Percentiles rank a stretch among this genome's conserved stretches.
phyloP scores from a whole-genome alignment of 2,797 vertebrate species.

The Enteromius paludinosus region DNA sequence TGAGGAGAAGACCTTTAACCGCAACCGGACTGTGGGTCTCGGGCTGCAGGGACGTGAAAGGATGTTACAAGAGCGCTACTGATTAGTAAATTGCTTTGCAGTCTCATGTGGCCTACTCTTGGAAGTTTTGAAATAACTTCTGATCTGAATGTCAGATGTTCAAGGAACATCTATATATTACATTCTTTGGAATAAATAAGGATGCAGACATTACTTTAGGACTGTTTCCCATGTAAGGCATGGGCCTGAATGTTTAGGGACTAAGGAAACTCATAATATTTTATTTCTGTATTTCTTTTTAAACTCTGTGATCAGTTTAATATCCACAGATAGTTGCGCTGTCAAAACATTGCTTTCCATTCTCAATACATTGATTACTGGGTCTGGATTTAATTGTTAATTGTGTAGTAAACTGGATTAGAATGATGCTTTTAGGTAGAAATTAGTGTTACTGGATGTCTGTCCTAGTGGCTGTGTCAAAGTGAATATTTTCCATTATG shows the following conservation, averaged over 20 bases:
- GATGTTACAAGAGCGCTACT: constrained; percentile 5
- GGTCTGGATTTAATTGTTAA: background rate
- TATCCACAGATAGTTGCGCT: background rate
- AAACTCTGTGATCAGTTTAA: background rate
- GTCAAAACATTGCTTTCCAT: background rate
- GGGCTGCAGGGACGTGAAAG: constrained; percentile 24
- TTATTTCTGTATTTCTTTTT: no score
- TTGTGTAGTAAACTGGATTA: background rate
- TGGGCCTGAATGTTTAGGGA: background rate
- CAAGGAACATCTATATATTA: background rate
- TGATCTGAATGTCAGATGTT: constrained; percentile 38
- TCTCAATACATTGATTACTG: background rate
- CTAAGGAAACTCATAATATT: background rate
- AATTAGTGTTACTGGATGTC: background rate
- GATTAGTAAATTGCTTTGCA: constrained; percentile 31
- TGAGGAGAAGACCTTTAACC: constrained; percentile 38
- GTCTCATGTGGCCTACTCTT: constrained; percentile 37
- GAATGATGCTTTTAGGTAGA: background rate
- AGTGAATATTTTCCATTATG: background rate
- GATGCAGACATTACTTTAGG: constrained; percentile 2
- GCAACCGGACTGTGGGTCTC: background rate
- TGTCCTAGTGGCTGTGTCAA: background rate
- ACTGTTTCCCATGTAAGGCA: constrained; percentile 9
- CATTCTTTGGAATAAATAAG: constrained; percentile 12
- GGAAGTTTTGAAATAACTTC: constrained; percentile 31